phyloP scores from a whole-genome alignment of 2,113 vertebrate species.

The Otolemur garnettii region DNA sequence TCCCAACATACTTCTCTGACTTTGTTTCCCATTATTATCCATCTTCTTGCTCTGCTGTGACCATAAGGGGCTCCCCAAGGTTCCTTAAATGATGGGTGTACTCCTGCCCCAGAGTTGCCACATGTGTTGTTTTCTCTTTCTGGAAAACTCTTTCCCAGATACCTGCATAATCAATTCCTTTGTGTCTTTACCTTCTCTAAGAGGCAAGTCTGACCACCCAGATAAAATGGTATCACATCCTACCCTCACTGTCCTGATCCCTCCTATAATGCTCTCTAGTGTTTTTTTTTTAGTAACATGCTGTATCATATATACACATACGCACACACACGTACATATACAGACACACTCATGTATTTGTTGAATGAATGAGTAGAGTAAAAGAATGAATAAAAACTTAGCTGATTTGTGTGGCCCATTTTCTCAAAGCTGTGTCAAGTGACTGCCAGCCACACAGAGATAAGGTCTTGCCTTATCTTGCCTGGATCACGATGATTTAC shows the following conservation, averaged over 20 bases:
- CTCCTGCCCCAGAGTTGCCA: neutral
- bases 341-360: neutral
- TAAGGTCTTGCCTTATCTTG: neutral
- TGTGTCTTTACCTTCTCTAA: neutral
- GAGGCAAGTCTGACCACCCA: neutral
- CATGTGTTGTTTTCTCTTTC: neutral
- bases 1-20: neutral
- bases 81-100: neutral
- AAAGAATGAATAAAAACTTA: neutral
- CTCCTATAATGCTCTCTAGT: neutral
- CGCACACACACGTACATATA: neutral
- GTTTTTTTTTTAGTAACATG: neutral
- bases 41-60: neutral
- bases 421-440: neutral
- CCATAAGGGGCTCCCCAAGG: neutral
- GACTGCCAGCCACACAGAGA: neutral
- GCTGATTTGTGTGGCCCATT: neutral
- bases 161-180: neutral
- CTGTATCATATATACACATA: rapidly evolving
- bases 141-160: neutral
- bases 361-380: neutral
- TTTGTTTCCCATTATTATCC: neutral
- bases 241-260: neutral
- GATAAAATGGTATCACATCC: neutral
- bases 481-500: neutral